Conservation (phyloP, 2,797 vertebrate genomes). For the Onychomys torridus region DNA sequence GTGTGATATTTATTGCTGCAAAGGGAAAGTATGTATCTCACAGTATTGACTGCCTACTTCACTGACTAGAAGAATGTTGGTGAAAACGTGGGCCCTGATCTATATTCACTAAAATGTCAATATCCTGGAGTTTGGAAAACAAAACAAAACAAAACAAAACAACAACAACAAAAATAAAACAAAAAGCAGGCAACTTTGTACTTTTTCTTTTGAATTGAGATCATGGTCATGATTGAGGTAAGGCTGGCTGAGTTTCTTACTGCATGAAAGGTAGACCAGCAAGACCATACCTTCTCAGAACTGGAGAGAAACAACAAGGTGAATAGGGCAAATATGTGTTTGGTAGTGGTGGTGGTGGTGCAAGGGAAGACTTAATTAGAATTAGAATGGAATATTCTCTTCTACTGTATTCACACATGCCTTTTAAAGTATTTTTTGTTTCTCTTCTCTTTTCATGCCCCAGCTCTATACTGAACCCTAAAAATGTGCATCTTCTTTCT, state of each 20-base stretch:
- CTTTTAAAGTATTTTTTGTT: conserved; percentile 38
- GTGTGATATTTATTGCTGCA: not conserved
- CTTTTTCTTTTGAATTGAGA: conserved; percentile 40
- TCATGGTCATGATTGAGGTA: not conserved
- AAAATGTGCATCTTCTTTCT: not conserved
- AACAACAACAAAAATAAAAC: too few species aligned
- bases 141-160: not conserved
- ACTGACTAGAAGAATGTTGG: conserved; percentile 13
- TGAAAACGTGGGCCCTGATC: conserved; percentile 14
- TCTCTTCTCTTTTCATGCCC: not conserved
- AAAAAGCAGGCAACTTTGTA: not conserved
- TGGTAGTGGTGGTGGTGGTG: not conserved
- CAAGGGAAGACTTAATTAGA: not conserved
- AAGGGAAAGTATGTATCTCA: conserved; percentile 16
- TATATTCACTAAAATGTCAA: conserved; percentile 22
- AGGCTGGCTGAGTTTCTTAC: not conserved
- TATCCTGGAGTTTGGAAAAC: conserved; percentile 40
- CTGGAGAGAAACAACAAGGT: not conserved
- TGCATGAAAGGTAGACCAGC: not conserved
- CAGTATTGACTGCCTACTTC: not conserved
- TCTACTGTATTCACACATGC: not conserved
- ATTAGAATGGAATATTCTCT: not conserved
- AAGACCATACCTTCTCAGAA: conserved; percentile 26
- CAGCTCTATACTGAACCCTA: not conserved
- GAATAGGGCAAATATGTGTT: not conserved